A percentile compares a stretch with the other conserved stretches of the same genome.
phyloP scores from a whole-genome alignment of 2,888 invertebrate genomes.

The Schrankia costaestrigalis region DNA sequence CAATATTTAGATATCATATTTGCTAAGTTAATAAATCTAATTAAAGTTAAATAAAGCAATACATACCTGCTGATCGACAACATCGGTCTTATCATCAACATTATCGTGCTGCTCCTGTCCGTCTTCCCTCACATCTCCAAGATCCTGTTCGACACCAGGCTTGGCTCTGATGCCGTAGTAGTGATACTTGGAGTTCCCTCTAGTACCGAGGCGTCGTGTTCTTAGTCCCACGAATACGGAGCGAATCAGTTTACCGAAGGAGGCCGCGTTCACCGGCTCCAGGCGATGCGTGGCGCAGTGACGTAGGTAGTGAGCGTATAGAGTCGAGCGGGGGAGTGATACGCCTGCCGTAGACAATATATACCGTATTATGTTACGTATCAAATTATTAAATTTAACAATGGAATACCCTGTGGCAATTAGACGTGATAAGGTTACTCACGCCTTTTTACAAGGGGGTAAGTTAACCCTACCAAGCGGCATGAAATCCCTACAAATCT shows the following conservation, averaged over 20 bases:
- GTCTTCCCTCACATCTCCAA: conserved; percentile 20
- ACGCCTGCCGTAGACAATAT: conserved; percentile 83
- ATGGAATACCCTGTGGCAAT: too few species aligned
- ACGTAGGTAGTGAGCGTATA: conserved; percentile 97
- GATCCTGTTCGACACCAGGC: conserved; percentile 50
- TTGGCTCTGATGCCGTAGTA: conserved; percentile 99
- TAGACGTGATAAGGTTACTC: too few species aligned
- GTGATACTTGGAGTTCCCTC: conserved; percentile 99
- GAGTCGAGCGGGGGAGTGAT: conserved; percentile 94
- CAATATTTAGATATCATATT: too few species aligned
- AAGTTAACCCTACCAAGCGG: too few species aligned
- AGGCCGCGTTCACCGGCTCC: conserved; percentile 99
- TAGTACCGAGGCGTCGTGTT: conserved; percentile 96
- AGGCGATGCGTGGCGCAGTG: conserved; percentile 96
- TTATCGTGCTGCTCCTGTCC: conserved; percentile 27
- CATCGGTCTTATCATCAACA: conserved; percentile 40
- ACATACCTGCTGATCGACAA: conserved; percentile 42
- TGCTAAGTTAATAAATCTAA: too few species aligned
- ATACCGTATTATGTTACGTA: too few species aligned
- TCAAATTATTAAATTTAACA: too few species aligned
- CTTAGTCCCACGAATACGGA: conserved; percentile 98
- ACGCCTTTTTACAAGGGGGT: too few species aligned
- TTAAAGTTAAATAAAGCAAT: too few species aligned
- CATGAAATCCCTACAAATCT: too few species aligned
- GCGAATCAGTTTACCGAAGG: conserved; percentile 98